phyloP scores from a whole-genome alignment of 2,888 invertebrate genomes.

The Thelaira solivaga region DNA sequence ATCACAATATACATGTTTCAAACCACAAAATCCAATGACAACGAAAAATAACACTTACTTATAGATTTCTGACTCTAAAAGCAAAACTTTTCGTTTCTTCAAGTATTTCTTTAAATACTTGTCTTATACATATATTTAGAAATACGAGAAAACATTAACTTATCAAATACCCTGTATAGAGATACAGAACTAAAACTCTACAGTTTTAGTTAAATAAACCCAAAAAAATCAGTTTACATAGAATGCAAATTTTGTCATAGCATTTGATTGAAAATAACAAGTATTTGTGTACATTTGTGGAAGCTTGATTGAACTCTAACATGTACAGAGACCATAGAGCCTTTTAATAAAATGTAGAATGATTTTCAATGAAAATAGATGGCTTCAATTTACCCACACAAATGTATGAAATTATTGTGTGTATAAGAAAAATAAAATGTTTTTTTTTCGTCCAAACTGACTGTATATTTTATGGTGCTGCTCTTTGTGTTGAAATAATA shows the following conservation, averaged over 20 bases:
- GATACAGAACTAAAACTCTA: background rate
- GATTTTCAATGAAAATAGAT: background rate
- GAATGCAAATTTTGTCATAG: conserved; percentile 36
- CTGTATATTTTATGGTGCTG: conserved; percentile 36
- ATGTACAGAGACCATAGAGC: background rate
- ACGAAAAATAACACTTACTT: too few relatives aligned
- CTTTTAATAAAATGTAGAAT: background rate
- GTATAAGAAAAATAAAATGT: too few relatives aligned
- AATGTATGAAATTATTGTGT: conserved; percentile 32
- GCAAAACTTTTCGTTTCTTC: too few relatives aligned
- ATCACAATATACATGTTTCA: too few relatives aligned
- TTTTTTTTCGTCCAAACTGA: background rate
- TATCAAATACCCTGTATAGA: background rate
- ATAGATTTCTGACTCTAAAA: too few relatives aligned
- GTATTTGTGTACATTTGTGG: conserved; percentile 33
- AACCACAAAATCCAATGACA: too few relatives aligned
- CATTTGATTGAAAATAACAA: conserved; percentile 45
- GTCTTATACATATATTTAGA: background rate
- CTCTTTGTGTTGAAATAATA: conserved; percentile 35
- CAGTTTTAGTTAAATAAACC: background rate
- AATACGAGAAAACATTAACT: background rate
- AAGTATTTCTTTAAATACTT: too few relatives aligned
- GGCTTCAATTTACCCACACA: conserved; percentile 5
- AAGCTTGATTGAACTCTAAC: background rate
- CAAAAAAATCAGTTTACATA: conserved; percentile 24